These are phyloP conservation scores for Palythoa heliodiscus DNA, from an alignment of 92 coral and sea anemone genomes.

Conservation along the genomic window DNA sequence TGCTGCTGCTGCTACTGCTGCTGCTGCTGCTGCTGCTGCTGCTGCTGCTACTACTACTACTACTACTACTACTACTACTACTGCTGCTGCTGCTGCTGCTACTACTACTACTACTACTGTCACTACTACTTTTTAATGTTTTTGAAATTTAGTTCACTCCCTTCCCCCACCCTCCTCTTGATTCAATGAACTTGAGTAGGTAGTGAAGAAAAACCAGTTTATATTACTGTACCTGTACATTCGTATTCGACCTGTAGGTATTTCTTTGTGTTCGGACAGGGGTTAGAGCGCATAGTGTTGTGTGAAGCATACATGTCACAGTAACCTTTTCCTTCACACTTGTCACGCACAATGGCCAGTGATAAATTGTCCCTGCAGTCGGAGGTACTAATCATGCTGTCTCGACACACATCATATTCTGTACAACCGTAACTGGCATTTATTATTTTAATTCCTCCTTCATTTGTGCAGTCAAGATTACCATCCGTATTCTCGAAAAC, in stretches of 20 bases:
- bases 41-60: no score
- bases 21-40: no score
- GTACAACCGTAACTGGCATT: conserved; percentile 24
- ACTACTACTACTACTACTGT: no score
- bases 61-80: no score
- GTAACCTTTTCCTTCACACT: conserved; percentile 13
- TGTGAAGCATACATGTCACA: conserved; percentile 20
- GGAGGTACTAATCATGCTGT: not conserved
- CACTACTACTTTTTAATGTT: no score
- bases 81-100: no score
- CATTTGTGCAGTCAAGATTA: conserved; percentile 16
- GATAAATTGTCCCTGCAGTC: conserved; percentile 32
- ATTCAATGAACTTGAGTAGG: no score
- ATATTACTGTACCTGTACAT: conserved; percentile 17
- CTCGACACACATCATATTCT: not conserved
- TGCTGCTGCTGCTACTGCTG: no score
- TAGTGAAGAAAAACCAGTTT: not conserved
- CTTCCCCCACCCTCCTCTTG: no score
- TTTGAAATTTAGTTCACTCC: no score
- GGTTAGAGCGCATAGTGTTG: conserved; percentile 3
- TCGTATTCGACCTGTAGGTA: conserved; percentile 26
- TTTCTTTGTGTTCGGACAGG: not conserved
- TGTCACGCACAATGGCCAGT: not conserved
- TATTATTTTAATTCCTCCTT: conserved; percentile 6
- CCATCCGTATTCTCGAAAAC: not conserved